These are phyloP conservation scores for Teleopsis dalmanni DNA, from an alignment of 1,140 invertebrate genomes.

Conservation along the genomic window DNA sequence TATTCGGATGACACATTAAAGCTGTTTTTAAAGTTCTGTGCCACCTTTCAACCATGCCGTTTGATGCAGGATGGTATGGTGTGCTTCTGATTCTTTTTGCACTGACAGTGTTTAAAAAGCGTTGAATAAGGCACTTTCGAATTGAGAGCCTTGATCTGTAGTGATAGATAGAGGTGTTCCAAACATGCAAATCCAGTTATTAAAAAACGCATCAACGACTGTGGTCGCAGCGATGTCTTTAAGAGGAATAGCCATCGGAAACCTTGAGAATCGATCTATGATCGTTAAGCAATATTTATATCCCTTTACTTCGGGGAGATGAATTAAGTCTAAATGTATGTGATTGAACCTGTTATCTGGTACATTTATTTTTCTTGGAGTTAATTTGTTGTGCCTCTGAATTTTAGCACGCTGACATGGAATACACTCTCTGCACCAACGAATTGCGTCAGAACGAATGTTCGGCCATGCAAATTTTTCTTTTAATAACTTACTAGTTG, in stretches of 20 bases:
- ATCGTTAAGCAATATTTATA: too few relatives aligned
- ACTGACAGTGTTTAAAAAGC: constrained; percentile 19
- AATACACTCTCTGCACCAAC: too few relatives aligned
- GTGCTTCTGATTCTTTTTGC: constrained; percentile 17
- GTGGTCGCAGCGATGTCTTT: constrained; percentile 25
- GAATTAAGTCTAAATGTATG: too few relatives aligned
- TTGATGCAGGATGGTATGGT: constrained; percentile 34
- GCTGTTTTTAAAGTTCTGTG: constrained; percentile 7
- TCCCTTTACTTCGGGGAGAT: too few relatives aligned
- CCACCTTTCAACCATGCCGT: constrained; percentile 29
- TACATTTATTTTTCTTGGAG: too few relatives aligned
- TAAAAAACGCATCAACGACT: constrained; percentile 26
- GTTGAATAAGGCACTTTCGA: constrained; percentile 24
- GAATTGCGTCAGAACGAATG: too few relatives aligned
- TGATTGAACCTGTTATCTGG: too few relatives aligned
- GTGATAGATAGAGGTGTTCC: constrained; percentile 22
- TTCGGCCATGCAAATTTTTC: not conserved
- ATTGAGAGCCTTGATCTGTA: constrained; percentile 34
- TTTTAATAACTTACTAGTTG: not conserved
- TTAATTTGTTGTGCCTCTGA: too few relatives aligned
- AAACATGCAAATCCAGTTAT: constrained; percentile 23
- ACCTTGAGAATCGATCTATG: constrained; percentile 37
- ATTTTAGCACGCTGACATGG: too few relatives aligned
- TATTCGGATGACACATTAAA: constrained; percentile 24
- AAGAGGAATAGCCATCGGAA: constrained; percentile 39